Evolutionary conservation across 2,888 invertebrate genomes (phyloP).

Genomic region (Aradus depressus): DNA sequence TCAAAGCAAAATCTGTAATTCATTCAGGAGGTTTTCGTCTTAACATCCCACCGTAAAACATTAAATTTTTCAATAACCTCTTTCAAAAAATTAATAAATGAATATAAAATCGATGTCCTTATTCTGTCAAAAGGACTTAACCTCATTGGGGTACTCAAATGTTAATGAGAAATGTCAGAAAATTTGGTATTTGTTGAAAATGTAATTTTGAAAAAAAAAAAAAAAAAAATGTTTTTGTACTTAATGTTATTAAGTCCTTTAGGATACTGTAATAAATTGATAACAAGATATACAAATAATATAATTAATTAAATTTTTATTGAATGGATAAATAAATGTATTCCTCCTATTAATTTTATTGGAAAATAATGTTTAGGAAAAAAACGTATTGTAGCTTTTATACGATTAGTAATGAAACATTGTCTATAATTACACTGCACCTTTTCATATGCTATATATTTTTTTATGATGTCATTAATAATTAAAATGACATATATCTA

Average conservation of each 20-base stretch:
- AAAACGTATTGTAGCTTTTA: slow-evolving; percentile 13
- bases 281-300: neutral
- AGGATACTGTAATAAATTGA: neutral
- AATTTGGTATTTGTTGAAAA: no score
- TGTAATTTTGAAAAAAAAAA: no score
- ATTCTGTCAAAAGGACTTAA: no score
- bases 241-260: neutral
- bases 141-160: no score
- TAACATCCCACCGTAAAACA: no score
- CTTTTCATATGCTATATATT: slow-evolving; percentile 16
- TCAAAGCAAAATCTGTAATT: no score
- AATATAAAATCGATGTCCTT: no score
- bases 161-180: no score
- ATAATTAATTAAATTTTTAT: neutral
- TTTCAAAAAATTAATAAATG: no score
- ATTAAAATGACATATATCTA: neutral
- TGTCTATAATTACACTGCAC: slow-evolving; percentile 8
- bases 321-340: neutral
- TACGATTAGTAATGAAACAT: slow-evolving; percentile 6
- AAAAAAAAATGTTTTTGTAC: no score
- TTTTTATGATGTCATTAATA: slow-evolving; percentile 10
- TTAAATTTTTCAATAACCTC: no score
- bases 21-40: no score
- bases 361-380: neutral
- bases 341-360: neutral